A percentile compares a stretch with the other conserved stretches of the same genome.
Conservation (phyloP, 2,797 vertebrate species). For the Lepus oiostolus region DNA sequence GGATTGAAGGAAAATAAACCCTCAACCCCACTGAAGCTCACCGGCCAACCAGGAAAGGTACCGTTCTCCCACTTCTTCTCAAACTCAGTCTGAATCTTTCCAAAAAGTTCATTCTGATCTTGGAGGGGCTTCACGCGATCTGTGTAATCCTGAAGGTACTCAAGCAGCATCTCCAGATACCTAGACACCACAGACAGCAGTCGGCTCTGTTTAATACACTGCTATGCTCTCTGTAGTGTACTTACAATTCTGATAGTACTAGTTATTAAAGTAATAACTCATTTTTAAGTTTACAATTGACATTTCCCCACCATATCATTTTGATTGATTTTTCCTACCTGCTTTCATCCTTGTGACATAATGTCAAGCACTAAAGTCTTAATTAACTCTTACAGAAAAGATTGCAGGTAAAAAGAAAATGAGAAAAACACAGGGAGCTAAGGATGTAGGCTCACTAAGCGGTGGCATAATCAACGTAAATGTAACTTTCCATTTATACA, state of each 20-base stretch:
- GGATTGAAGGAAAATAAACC: neutral
- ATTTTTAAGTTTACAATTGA: neutral
- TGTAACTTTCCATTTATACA: neutral
- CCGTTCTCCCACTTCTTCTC: constrained; percentile 99
- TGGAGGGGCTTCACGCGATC: constrained; percentile 96
- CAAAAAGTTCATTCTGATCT: constrained; percentile 98
- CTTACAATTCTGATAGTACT: neutral
- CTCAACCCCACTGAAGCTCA: constrained; percentile 84
- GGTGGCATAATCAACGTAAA: neutral
- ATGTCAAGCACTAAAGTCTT: constrained; percentile 10
- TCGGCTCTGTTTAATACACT: neutral
- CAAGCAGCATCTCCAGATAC: constrained; percentile 98
- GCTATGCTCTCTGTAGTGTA: neutral
- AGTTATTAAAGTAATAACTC: neutral
- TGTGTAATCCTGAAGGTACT: constrained; percentile 98
- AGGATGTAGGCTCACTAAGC: neutral
- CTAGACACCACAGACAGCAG: constrained; percentile 86
- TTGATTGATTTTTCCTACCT: constrained; percentile 29
- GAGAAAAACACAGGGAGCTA: neutral
- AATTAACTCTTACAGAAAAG: constrained; percentile 33
- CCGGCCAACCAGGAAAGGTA: constrained; percentile 98
- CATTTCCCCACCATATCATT: neutral
- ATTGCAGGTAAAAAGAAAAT: constrained; percentile 52
- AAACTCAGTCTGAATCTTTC: constrained; percentile 96
- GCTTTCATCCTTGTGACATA: constrained; percentile 2